Evolutionary conservation across 2,797 vertebrate genomes (phyloP), one percentile per base, ranked within the genome.

Genomic region (Sebastes diaconus): DNA sequence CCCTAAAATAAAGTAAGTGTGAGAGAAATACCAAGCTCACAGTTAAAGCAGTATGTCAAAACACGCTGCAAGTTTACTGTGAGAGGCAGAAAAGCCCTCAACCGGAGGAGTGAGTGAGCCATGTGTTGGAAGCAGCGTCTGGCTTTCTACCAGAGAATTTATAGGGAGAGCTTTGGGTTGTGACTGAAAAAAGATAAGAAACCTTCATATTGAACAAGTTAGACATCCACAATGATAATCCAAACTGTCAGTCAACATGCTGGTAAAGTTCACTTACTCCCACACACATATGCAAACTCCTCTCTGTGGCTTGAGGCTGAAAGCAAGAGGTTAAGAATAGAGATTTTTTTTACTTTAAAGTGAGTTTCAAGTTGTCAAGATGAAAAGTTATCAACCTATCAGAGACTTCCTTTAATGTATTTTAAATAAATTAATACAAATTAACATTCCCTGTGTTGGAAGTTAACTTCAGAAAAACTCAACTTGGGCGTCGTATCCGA

Each of bases 1-100:
- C 30, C 14, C n/a, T 24, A 11, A 72, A 84, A 58, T 50, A 39
- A 73, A 77, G 34, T 46, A 5, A 61, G 59, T 64, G 50, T 81
- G 70, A 68, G 77, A 68, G 66, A 29, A 84, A 65, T 14, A 18
- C 27, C 24, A 4, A 75, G 36, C 54, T 57, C 58, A 4, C 24
- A 60, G 29, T 12, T 13, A 36, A 61, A n/a, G 55, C 59, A 30
- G 18, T 7, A 7, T 13, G 30, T 55, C 11, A 30, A 30, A 50
- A 52, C 29, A 60, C 30, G 16, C 52, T 25, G 46, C 14, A 18
- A 8, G 18, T 46, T 46, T 34, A 16, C 34, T 27, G 55, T 5
- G 57, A 59, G 32, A n/a, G 27, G 9, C 12, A 22, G 29, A 77
- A n/a, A 32, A 30, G 3, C 10, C 13, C 16, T 57, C 11, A 22